Percentiles rank a stretch among this genome's conserved stretches.
phyloP scores from a whole-genome alignment of 2,888 invertebrate species.

The Molorchus minor region DNA sequence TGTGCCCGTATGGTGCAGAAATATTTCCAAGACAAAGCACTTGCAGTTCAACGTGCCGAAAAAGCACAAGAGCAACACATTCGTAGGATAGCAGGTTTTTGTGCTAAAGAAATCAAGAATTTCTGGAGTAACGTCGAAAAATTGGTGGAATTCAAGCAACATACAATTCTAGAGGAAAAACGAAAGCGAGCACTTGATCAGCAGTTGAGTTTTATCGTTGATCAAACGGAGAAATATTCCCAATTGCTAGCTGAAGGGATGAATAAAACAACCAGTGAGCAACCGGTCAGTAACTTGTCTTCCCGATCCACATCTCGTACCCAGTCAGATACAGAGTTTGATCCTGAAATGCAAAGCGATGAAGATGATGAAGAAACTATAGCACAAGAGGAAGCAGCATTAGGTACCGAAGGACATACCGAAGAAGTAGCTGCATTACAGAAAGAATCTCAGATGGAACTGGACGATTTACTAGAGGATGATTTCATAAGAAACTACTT shows the following conservation, averaged over 20 bases:
- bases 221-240: constrained; percentile 97
- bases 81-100: constrained; percentile 85
- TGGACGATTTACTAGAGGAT: constrained; percentile 85
- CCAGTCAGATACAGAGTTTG: constrained; percentile 80
- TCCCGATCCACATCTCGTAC: constrained; percentile 63
- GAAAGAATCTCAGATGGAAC: constrained; percentile 87
- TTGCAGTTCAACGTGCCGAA: constrained; percentile 88
- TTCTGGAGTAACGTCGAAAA: constrained; percentile 98
- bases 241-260: constrained; percentile 88
- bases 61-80: constrained; percentile 90
- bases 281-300: constrained; percentile 63
- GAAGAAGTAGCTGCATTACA: constrained; percentile 86
- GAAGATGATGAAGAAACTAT: constrained; percentile 95
- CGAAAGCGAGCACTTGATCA: constrained; percentile 94
- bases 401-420: constrained; percentile 66
- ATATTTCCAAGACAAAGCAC: constrained; percentile 89
- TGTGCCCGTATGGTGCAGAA: constrained; percentile 92
- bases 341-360: constrained; percentile 78
- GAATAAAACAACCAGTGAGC: constrained; percentile 67
- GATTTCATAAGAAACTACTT: constrained; percentile 84
- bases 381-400: constrained; percentile 78
- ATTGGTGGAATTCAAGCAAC: constrained; percentile 93
- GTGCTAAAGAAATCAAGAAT: constrained; percentile 91
- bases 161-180: constrained; percentile 91
- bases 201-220: constrained; percentile 97